Base-by-base conservation (phyloP, 2,113 vertebrate genomes). In the Polyodon spathula region DNA sequence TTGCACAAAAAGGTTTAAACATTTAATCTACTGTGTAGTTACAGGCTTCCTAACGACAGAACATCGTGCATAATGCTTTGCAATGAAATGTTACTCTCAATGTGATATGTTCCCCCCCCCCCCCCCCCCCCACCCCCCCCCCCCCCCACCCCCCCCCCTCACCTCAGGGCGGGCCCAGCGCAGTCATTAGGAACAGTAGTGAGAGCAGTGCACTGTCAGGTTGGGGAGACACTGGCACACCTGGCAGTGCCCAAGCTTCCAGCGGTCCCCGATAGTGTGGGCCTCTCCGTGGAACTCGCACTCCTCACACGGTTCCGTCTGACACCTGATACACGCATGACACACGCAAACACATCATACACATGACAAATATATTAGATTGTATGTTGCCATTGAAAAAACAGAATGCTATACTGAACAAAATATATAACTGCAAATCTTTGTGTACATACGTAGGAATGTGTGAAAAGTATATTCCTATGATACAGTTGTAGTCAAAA, bases 151-250 rank as follows among this genome's bases (percentile, higher is more conserved):
- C 2, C 1, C 4, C 1, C 0, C 0, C 44, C 80, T 83, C 63
- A 95, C 93, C 87, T 81, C 75, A 1, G 92, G 90, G 63, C 94
- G 95, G 95, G 66, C 84, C 78, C 44, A 60, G 5, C 2, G 62
- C 50, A 6, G 74, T 58, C 0, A n/a, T n/a, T 81, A 79, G 0
- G 80, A 84, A 65, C 93, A 95, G 74, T 86, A 93, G 8, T 72
- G 76, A 14, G 82, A 77, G 15, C 92, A 95, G 15, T 65, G 81
- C 27, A 88, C 78, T 0, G 59, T 81, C 2, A 81, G 75, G 14
- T 81, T 75, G 1, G 83, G 69, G 61, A 87, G 74, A 71, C 94
- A 97, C 63, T 86, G 84, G 66, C 93, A 97, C 41, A 93, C 73
- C 4, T 59, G 76, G 64, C 93, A 97, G 4, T 70, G 74, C 0